A percentile compares a stretch with the other conserved stretches of the same genome.
Conservation (phyloP, 1,140 invertebrate species). For the Aphelenchoides besseyi region DNA sequence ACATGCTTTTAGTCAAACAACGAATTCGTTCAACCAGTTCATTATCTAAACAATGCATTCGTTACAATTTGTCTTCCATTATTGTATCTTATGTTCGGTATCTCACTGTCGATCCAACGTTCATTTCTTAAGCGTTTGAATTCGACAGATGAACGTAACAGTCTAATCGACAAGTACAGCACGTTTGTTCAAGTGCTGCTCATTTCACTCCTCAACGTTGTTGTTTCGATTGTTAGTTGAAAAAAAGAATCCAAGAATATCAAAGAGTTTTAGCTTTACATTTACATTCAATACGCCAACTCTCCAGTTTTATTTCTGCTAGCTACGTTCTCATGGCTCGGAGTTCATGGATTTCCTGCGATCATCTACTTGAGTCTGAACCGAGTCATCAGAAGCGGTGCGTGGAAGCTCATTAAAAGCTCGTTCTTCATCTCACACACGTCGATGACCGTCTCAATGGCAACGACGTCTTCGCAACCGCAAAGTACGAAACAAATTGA, state of each 20-base stretch:
- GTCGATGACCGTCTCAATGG: no score
- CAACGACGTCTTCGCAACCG: no score
- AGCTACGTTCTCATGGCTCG: background rate
- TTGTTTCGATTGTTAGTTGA: background rate
- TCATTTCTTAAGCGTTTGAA: background rate
- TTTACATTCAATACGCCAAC: background rate
- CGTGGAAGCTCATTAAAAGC: no score
- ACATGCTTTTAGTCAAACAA: no score
- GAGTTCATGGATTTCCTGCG: background rate
- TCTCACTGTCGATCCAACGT: background rate
- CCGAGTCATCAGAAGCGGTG: no score
- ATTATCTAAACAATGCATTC: background rate
- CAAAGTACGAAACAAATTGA: no score
- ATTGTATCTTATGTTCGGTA: background rate
- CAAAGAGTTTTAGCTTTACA: background rate
- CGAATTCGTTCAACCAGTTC: background rate
- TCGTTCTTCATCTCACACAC: no score
- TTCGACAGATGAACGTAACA: background rate
- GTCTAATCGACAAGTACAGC: background rate
- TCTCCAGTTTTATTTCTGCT: background rate
- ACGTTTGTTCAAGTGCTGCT: conserved; percentile 1
- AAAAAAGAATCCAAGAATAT: background rate
- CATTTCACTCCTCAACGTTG: background rate
- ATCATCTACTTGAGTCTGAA: background rate
- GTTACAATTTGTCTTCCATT: background rate